These are phyloP conservation scores for Oncorhynchus masou DNA, from an alignment of 2,113 vertebrate species.

Conservation along the genomic window DNA sequence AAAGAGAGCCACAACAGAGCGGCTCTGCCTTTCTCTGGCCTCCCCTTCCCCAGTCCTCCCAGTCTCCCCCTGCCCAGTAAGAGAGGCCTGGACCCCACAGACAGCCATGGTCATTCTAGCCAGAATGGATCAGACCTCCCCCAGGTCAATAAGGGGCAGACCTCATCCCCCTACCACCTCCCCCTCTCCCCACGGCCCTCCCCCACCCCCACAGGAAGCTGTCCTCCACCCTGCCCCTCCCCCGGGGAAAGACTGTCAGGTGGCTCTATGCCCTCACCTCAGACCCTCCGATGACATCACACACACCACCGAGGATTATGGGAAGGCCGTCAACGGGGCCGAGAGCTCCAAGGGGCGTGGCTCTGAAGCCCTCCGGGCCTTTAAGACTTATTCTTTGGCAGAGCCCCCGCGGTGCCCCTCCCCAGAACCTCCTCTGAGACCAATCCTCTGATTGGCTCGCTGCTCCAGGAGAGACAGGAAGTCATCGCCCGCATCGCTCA, in stretches of 20 bases:
- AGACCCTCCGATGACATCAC: conserved; percentile 66
- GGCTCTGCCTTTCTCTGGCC: conserved; percentile 57
- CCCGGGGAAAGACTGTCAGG: conserved; percentile 77
- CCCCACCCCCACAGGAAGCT: not conserved
- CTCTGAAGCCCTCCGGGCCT: conserved; percentile 78
- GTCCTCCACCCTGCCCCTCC: conserved; percentile 57
- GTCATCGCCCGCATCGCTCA: conserved; percentile 97
- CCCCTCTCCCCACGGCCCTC: too few species aligned
- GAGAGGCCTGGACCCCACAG: conserved; percentile 47
- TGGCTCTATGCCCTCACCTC: conserved; percentile 70
- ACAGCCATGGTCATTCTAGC: conserved; percentile 33
- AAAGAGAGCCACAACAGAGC: conserved; percentile 45
- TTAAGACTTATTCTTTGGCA: conserved; percentile 83
- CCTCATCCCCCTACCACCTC: too few species aligned
- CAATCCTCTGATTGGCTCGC: conserved; percentile 90
- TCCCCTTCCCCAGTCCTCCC: conserved; percentile 66
- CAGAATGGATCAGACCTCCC: conserved; percentile 66
- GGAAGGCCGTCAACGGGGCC: conserved; percentile 50
- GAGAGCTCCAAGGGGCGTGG: conserved; percentile 70
- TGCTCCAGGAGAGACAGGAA: conserved; percentile 95
- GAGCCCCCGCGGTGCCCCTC: conserved; percentile 75
- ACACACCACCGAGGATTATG: conserved; percentile 71
- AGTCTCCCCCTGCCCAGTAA: conserved; percentile 52
- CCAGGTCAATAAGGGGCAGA: not conserved
- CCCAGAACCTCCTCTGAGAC: conserved; percentile 77